Conservation (phyloP, 2,113 vertebrate genomes). For the Phalacrocorax pelagicus region DNA sequence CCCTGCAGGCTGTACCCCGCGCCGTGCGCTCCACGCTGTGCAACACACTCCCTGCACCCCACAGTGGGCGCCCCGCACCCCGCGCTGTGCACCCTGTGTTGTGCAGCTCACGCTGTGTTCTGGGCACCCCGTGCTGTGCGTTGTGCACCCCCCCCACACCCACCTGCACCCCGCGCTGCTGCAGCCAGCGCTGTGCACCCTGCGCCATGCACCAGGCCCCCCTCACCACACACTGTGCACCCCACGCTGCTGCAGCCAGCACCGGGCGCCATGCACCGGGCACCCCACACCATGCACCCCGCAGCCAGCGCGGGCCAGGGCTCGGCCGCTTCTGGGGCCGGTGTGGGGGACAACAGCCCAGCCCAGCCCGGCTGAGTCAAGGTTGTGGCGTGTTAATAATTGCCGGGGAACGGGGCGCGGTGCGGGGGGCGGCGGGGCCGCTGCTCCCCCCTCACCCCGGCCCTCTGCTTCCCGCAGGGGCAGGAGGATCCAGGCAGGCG, state of each 20-base stretch:
- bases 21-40: no score
- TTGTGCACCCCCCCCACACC: no score
- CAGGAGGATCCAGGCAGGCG: background rate
- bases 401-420: background rate
- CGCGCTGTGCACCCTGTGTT: accelerated
- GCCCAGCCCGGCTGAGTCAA: slow-evolving; percentile 9
- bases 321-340: background rate
- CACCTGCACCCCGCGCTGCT: no score
- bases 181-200: no score
- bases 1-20: no score
- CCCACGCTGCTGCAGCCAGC: background rate
- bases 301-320: accelerated
- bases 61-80: no score
- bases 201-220: accelerated
- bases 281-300: background rate
- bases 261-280: background rate
- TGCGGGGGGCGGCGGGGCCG: background rate
- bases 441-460: background rate
- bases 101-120: no score
- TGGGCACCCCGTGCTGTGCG: no score
- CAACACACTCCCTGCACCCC: background rate
- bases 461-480: background rate
- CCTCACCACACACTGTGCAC: no score
- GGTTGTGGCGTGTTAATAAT: slow-evolving; percentile 42
- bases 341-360: background rate